phyloP scores from a whole-genome alignment of 2,888 invertebrate genomes.

The Polydrusus cervinus region DNA sequence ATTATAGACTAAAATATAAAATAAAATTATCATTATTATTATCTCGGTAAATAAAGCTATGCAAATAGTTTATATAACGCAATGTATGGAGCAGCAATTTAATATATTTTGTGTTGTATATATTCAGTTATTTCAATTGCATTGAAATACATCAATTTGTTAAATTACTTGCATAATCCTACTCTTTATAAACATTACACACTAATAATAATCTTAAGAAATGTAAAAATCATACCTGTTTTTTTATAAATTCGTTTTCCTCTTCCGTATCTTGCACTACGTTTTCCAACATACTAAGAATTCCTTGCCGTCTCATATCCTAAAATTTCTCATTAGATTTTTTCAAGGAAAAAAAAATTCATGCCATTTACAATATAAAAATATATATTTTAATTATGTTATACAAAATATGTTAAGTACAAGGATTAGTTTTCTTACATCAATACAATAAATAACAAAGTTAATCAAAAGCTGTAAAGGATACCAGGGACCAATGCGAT shows the following conservation, averaged over 20 bases:
- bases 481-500: too few species aligned
- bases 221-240: conserved; percentile 51
- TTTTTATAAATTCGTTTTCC: conserved; percentile 51
- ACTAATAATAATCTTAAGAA: too few species aligned
- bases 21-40: conserved; percentile 13
- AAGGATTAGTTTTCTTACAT: not conserved
- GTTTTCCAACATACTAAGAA: conserved; percentile 35
- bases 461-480: not conserved
- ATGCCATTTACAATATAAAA: conserved; percentile 10
- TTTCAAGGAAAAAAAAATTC: not conserved
- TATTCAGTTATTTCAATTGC: too few species aligned
- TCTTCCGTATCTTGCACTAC: conserved; percentile 55
- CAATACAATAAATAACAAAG: not conserved
- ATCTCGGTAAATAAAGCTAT: not conserved
- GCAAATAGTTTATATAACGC: not conserved
- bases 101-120: too few species aligned
- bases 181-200: too few species aligned
- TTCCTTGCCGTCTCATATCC: conserved; percentile 42
- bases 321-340: conserved; percentile 32
- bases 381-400: conserved; percentile 21
- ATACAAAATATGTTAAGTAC: conserved; percentile 18
- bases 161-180: too few species aligned
- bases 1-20: conserved; percentile 34
- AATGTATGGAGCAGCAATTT: too few species aligned
- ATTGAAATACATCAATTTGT: too few species aligned